A percentile compares a stretch with the other conserved stretches of the same genome.
These are phyloP conservation scores for Falco berigora DNA, from an alignment of 2,797 vertebrate species.

Conservation along the genomic window DNA sequence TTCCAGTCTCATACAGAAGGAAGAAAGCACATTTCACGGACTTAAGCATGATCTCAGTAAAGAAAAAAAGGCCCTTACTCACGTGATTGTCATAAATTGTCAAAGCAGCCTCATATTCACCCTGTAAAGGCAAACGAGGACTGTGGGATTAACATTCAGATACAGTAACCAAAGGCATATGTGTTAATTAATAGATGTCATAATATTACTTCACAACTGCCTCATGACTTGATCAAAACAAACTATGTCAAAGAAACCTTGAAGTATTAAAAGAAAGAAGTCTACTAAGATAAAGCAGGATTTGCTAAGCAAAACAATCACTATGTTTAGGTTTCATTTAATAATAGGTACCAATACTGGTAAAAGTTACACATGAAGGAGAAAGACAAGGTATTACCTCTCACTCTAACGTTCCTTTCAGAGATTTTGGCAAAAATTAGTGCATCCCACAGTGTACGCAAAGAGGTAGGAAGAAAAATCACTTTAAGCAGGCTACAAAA, in stretches of 20 bases:
- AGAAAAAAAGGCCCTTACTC: slow-evolving; percentile 42
- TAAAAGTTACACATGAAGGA: neutral
- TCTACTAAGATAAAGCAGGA: neutral
- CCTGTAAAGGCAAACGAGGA: slow-evolving; percentile 71
- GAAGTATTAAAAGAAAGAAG: neutral
- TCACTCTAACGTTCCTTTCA: neutral
- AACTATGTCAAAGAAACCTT: neutral
- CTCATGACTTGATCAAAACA: neutral
- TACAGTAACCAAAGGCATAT: neutral
- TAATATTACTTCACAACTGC: neutral
- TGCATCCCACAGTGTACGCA: neutral
- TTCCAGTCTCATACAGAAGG: neutral
- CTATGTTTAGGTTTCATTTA: neutral
- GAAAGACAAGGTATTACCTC: neutral
- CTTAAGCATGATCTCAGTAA: neutral
- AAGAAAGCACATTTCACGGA: fast-evolving
- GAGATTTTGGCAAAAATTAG: neutral
- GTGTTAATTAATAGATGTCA: neutral
- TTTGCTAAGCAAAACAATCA: neutral
- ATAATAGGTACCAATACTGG: neutral
- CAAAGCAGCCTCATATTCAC: slow-evolving; percentile 87
- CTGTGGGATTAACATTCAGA: neutral
- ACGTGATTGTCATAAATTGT: slow-evolving; percentile 86
- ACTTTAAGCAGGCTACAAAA: neutral
- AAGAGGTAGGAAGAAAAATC: neutral